A percentile compares a stretch with the other conserved stretches of the same genome.
Evolutionary conservation across 2,797 vertebrate genomes (phyloP).

Genomic region (Fistularia tabacaria): DNA sequence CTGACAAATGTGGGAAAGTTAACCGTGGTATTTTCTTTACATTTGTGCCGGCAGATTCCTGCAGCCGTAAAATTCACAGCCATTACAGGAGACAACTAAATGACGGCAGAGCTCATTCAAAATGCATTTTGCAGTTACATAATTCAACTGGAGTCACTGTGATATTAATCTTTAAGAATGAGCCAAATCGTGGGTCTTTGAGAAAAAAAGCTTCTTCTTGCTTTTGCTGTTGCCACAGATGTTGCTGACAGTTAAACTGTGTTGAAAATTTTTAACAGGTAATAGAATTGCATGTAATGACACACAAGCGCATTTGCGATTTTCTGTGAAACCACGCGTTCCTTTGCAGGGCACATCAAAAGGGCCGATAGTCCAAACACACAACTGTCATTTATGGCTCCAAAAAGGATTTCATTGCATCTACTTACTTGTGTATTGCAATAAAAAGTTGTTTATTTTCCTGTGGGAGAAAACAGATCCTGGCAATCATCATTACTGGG

Average conservation of each 20-base stretch:
- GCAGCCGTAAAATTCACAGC: too few species aligned
- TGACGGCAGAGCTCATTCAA: conserved; percentile 2
- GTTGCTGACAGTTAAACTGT: too few species aligned
- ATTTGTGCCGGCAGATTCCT: too few species aligned
- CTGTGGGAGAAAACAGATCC: too few species aligned
- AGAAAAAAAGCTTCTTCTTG: conserved; percentile 1
- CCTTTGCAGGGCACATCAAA: too few species aligned
- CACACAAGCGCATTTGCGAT: conserved; percentile 5
- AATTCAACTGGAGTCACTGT: not conserved
- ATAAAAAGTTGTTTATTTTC: too few species aligned
- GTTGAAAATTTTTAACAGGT: not conserved
- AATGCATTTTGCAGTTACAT: not conserved
- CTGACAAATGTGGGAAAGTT: conserved; percentile 37
- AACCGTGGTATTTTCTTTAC: conserved; percentile 5
- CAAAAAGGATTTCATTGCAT: too few species aligned
- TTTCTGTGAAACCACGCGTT: too few species aligned
- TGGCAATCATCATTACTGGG: not conserved
- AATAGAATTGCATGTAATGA: conserved; percentile 21
- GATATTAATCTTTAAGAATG: conserved; percentile 1
- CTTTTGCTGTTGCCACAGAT: conserved; percentile 14
- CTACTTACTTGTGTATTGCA: too few species aligned
- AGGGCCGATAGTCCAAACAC: too few species aligned
- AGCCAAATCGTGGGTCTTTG: not conserved
- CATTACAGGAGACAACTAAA: too few species aligned
- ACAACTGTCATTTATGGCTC: too few species aligned